Percentiles rank a stretch among this genome's conserved stretches.
Evolutionary conservation across 1,140 invertebrate species (phyloP).

Genomic region (Drosophila sp.): DNA sequence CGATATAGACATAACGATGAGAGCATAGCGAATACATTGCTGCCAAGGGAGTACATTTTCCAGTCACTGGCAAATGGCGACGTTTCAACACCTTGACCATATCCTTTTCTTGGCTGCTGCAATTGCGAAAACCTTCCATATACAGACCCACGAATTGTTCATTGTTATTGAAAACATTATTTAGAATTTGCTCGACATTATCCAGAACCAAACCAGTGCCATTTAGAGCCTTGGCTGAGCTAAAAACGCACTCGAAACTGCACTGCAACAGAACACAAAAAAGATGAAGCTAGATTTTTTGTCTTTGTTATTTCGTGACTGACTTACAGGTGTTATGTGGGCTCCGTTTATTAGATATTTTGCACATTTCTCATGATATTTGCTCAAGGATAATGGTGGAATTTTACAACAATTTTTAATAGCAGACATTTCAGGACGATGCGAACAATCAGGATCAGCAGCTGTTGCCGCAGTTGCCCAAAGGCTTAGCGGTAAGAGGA

Average conservation of each 20-base stretch:
- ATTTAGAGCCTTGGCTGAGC: slow-evolving; percentile 23
- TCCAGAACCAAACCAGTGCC: slow-evolving; percentile 40
- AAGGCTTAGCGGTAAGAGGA: slow-evolving; percentile 2
- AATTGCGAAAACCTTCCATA: slow-evolving; percentile 34
- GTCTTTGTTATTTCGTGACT: no score
- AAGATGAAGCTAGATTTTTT: no score
- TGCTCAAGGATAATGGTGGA: slow-evolving; percentile 16
- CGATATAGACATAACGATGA: slow-evolving; percentile 46
- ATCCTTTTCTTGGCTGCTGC: slow-evolving; percentile 25
- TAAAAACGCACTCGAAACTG: slow-evolving; percentile 50
- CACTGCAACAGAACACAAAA: slow-evolving; percentile 27
- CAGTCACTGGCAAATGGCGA: slow-evolving; percentile 44
- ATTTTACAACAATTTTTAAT: slow-evolving; percentile 46
- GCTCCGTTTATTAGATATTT: slow-evolving; percentile 35
- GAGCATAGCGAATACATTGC: slow-evolving; percentile 54
- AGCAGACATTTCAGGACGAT: slow-evolving; percentile 35
- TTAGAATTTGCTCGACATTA: slow-evolving; percentile 41
- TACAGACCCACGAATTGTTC: slow-evolving; percentile 30
- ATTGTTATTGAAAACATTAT: slow-evolving; percentile 9
- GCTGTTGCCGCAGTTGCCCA: not conserved
- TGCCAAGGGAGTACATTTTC: slow-evolving; percentile 45
- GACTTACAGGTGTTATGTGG: slow-evolving; percentile 42
- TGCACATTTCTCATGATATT: slow-evolving; percentile 33
- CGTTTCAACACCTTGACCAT: slow-evolving; percentile 42
- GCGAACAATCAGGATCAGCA: slow-evolving; percentile 22